Conservation (phyloP, 2,113 vertebrate genomes). For the Passer montanus region DNA sequence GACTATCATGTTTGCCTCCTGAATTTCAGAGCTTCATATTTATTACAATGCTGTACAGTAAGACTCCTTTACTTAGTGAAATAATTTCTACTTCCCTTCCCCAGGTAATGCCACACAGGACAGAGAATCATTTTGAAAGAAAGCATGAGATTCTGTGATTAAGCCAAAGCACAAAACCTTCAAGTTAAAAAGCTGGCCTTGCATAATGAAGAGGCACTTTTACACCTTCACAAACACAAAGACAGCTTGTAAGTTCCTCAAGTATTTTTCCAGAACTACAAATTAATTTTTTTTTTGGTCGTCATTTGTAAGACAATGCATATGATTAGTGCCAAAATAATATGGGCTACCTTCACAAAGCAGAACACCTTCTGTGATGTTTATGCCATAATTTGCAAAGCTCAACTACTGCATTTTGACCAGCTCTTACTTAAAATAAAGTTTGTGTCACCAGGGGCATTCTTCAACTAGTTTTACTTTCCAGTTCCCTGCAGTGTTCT, state of each 20-base stretch:
- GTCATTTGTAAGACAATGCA: neutral
- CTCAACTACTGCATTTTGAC: neutral
- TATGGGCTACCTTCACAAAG: neutral
- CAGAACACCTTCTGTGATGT: neutral
- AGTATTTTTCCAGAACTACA: neutral
- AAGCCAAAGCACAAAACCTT: neutral
- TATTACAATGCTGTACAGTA: neutral
- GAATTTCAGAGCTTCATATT: neutral
- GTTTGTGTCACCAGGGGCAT: neutral
- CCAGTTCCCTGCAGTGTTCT: neutral
- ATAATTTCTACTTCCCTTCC: neutral
- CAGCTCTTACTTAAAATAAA: slow-evolving; percentile 18
- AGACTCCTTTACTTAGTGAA: neutral
- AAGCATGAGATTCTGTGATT: neutral
- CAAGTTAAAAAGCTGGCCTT: neutral
- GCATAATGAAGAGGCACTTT: neutral
- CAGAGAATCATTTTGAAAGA: neutral
- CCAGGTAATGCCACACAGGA: neutral
- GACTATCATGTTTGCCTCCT: neutral
- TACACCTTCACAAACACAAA: neutral
- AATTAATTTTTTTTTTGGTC: neutral
- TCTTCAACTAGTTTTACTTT: slow-evolving; percentile 20
- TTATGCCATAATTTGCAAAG: neutral
- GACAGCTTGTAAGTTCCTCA: neutral
- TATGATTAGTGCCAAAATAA: neutral